These are phyloP conservation scores for Pammene fasciana DNA, from an alignment of 2,888 invertebrate species.

Conservation along the genomic window DNA sequence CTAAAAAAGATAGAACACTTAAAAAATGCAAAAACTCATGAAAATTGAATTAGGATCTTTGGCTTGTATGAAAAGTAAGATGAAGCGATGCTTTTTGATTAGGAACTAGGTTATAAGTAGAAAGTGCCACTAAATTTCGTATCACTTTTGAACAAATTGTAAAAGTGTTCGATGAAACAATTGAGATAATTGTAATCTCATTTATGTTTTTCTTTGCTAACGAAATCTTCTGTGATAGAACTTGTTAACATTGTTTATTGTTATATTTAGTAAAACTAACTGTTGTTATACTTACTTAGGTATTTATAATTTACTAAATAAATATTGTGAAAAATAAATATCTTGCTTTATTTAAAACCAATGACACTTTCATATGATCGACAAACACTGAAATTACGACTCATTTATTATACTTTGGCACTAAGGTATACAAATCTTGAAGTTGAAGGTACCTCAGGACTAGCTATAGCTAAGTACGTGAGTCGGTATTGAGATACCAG, in stretches of 20 bases:
- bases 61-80: slow-evolving; percentile 17
- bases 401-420: too few relatives aligned
- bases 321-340: slow-evolving; percentile 18
- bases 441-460: too few relatives aligned
- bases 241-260: slow-evolving; percentile 47
- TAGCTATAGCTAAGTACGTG: too few relatives aligned
- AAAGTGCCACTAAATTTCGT: slow-evolving; percentile 66
- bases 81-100: slow-evolving; percentile 27
- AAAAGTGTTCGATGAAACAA: slow-evolving; percentile 51
- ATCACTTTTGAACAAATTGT: slow-evolving; percentile 43
- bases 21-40: neutral
- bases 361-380: neutral
- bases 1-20: too few relatives aligned
- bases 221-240: slow-evolving; percentile 70
- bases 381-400: too few relatives aligned
- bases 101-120: slow-evolving; percentile 50
- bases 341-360: neutral
- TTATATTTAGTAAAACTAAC: slow-evolving; percentile 47
- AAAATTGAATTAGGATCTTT: neutral
- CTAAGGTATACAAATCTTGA: too few relatives aligned
- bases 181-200: slow-evolving; percentile 14
- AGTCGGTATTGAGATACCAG: too few relatives aligned
- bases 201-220: slow-evolving; percentile 40
- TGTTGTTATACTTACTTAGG: slow-evolving; percentile 50
- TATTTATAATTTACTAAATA: slow-evolving; percentile 40